Conservation (phyloP, 2,888 invertebrate genomes). For the Phyto melanocephala region DNA sequence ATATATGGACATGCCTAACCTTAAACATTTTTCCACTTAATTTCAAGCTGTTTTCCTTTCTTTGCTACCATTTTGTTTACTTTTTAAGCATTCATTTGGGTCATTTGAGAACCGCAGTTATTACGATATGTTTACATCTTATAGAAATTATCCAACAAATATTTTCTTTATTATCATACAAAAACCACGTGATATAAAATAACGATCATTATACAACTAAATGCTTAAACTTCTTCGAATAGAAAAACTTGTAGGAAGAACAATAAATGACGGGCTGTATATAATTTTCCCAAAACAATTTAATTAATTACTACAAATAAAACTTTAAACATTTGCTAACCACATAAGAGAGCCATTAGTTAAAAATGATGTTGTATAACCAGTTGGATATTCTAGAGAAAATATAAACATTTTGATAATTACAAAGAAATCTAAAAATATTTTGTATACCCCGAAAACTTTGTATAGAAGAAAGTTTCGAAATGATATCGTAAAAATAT, state of each 20-base stretch:
- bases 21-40: too few species aligned
- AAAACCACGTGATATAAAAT: background rate
- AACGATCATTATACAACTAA: background rate
- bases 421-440: background rate
- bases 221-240: background rate
- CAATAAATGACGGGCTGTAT: background rate
- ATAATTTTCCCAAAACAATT: slow-evolving; percentile 17
- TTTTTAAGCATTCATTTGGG: background rate
- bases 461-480: too few species aligned
- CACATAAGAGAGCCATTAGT: background rate
- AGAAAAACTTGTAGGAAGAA: background rate
- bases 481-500: too few species aligned
- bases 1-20: too few species aligned
- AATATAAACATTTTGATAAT: background rate
- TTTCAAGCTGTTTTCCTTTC: too few species aligned
- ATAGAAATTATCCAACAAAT: background rate
- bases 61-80: too few species aligned
- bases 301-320: slow-evolving; percentile 34
- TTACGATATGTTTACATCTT: slow-evolving; percentile 18
- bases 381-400: background rate
- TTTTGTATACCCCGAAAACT: too few species aligned
- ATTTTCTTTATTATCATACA: background rate
- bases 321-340: slow-evolving; percentile 21
- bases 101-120: slow-evolving; percentile 22
- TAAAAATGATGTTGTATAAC: too few species aligned